Conservation (phyloP, 1,140 invertebrate genomes). For the Microplitis demolitor region DNA sequence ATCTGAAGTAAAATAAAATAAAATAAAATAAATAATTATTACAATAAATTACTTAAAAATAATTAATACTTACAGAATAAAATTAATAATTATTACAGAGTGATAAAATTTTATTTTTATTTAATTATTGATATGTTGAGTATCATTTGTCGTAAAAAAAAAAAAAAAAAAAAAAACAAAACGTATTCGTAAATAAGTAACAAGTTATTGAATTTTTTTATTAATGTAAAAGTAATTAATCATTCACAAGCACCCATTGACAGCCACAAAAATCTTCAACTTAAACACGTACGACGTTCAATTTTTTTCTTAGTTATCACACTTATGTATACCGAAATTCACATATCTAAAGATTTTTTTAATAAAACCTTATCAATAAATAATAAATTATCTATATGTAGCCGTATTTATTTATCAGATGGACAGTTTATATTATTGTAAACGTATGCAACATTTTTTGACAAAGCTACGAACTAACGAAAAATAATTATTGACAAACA, state of each 20-base stretch:
- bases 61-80: too few relatives aligned
- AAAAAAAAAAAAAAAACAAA: too few relatives aligned
- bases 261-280: not conserved
- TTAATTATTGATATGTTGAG: too few relatives aligned
- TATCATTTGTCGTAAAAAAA: too few relatives aligned
- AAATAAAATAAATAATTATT: too few relatives aligned
- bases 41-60: too few relatives aligned
- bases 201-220: not conserved
- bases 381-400: not conserved
- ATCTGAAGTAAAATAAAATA: too few relatives aligned
- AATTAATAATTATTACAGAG: too few relatives aligned
- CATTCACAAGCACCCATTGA: not conserved
- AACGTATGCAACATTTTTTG: not conserved
- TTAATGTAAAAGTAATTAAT: not conserved
- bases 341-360: not conserved
- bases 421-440: not conserved
- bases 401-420: not conserved
- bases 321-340: not conserved
- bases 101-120: too few relatives aligned
- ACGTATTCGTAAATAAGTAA: too few relatives aligned
- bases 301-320: too few relatives aligned
- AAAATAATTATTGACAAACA: slow-evolving; percentile 1
- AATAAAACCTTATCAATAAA: not conserved
- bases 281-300: not conserved
- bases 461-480: not conserved